Percentiles rank a stretch among this genome's conserved stretches.
phyloP scores from a whole-genome alignment of 2,797 vertebrate genomes.

The Coregonus ussuriensis region DNA sequence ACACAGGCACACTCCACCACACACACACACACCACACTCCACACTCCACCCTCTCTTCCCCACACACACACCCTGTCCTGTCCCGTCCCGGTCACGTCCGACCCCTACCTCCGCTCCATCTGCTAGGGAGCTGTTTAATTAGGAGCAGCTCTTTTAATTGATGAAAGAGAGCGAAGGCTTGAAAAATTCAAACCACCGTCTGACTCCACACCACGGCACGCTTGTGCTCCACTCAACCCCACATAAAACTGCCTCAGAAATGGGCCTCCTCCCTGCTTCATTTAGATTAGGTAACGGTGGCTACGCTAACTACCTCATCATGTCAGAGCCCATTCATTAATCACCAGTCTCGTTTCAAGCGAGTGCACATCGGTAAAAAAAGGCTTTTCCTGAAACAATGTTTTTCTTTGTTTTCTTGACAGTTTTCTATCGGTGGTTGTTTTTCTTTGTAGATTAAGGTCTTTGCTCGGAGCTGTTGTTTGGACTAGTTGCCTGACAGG shows the following conservation, averaged over 20 bases:
- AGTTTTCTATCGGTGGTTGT: constrained; percentile 22
- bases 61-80: constrained; percentile 1
- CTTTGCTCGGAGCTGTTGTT: constrained; percentile 39
- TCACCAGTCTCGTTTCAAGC: constrained; percentile 21
- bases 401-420: constrained; percentile 27
- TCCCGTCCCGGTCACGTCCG: neutral
- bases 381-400: constrained; percentile 12
- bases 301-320: constrained; percentile 25
- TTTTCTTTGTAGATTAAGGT: constrained; percentile 53
- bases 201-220: constrained; percentile 49
- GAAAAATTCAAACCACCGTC: constrained; percentile 62
- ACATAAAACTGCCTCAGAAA: constrained; percentile 12
- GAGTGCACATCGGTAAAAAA: constrained; percentile 32
- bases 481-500: constrained; percentile 41
- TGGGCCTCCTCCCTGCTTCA: constrained; percentile 41
- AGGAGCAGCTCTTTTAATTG: constrained; percentile 65
- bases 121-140: constrained; percentile 64
- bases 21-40: too few species aligned
- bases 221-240: constrained; percentile 29
- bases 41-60: too few species aligned
- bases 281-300: constrained; percentile 41
- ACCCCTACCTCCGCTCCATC: constrained; percentile 63
- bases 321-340: constrained; percentile 34
- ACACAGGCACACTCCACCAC: too few species aligned
- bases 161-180: constrained; percentile 49